Evolutionary conservation across 2,888 invertebrate species (phyloP), one percentile per base, ranked within the genome.

Genomic region (Amaurobius ferox): DNA sequence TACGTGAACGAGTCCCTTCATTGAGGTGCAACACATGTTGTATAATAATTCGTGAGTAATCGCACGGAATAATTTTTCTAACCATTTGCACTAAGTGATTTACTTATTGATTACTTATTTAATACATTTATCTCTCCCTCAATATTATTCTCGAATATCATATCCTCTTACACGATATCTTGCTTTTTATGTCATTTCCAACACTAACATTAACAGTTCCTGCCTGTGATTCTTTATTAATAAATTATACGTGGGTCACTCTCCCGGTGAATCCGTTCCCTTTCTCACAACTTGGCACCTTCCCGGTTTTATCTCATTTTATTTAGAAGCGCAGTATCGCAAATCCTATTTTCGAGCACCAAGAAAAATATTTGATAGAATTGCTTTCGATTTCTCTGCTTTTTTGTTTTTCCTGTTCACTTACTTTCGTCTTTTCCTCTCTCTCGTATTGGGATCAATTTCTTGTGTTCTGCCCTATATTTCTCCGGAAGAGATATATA

Each of bases 341-440:
- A 77, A 85, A 85, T 85, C 83, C 66, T 66, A 76, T 83, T 83
- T 72, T 70, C 71, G 48, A 39, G 44, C 39, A 32, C 61, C 55
- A 74, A 40, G 39, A 68, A 71, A 85, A 85, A 85, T 72, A 67
- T 77, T 77, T 77, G 83, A 85, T 85, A 70, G 72, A 85, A 85
- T 85, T 72, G 77, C 66, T 71, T 28, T 62, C 29, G 72, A 72
- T 77, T 81, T 71, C 30, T 29, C 32, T 23, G 13, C 32, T 26
- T 44, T 61, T 39, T 35, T n/a, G 61, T 76, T 74, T 80, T 55
- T 30, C 9, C 35, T 16, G 9, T 35, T 67, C 29, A 11, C 29
- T 55, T 28, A 13, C 29, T 19, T 28, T 55, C 39, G 19, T 40
- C 28, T 78, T 61, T 32, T 64, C 29, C 70, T 61, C 26, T 64